Base-by-base conservation (phyloP, 2,797 vertebrate species). In the Hoplostethus atlanticus region DNA sequence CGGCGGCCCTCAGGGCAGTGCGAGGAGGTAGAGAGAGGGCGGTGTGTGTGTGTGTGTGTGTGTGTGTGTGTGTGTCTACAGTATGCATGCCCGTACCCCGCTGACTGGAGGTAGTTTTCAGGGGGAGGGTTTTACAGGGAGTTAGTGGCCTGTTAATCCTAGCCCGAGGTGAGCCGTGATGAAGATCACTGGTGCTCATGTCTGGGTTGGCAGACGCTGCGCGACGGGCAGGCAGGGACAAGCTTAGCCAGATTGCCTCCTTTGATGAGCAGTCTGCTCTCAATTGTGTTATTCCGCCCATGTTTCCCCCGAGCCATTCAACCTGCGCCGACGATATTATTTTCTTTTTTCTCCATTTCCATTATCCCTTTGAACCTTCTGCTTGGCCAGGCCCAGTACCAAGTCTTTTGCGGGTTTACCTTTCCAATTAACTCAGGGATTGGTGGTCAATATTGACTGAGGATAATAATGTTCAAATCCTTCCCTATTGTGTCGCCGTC, bases 381-480 rank as follows among this genome's bases (percentile, higher is more conserved):
- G 85, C 91, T 83, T 84, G 84, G 85, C 84, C 84, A 73, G 61
- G 56, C 77, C 74, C 73, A 31, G 81, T 59, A 62, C 60, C 4
- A 50, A 71, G 76, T 85, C 85, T 21, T 88, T 90, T 89, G 77
- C 85, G 67, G 84, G 85, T 93, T 93, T 92, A 87, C 87, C 81
- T 90, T 92, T 92, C 88, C 89, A 94, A 93, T 94, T 94, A 94
- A 90, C 87, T 84, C 73, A 73, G 82, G 42, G 71, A 50, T 68
- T 81, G 73, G 34, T 84, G 80, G 92, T 94, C 93, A 93, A 89
- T 94, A 92, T 94, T 95, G 91, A 92, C 92, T 67, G 67, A 72
- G 85, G 88, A 90, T 94, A 94, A 94, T 92, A 93, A 88, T 84
- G 82, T 77, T 61, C 28, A 85, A 89, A 88, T 92, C 89, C 65